Percentiles rank a stretch among this genome's conserved stretches.
Evolutionary conservation across 2,797 vertebrate species (phyloP).

Genomic region (Lycodopsis pacificus): DNA sequence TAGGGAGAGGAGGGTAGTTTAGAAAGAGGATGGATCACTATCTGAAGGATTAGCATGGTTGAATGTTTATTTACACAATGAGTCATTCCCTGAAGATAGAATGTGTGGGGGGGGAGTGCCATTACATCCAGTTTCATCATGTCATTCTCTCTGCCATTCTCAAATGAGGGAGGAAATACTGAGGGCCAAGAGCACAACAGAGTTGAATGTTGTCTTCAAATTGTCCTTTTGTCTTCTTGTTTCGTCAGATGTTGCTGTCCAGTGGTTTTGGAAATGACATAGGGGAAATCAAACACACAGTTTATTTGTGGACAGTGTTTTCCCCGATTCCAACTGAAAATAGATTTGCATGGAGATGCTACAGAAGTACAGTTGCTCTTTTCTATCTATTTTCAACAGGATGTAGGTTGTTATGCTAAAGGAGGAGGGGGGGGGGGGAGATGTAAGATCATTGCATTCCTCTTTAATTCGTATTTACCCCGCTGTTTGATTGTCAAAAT

Average conservation of each 20-base stretch:
- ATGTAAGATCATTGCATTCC: neutral
- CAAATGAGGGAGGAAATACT: neutral
- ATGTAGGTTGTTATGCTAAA: neutral
- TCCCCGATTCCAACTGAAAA: slow-evolving; percentile 26
- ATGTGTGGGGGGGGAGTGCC: too few species aligned
- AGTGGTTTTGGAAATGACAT: neutral
- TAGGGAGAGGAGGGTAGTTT: neutral
- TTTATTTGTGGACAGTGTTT: slow-evolving; percentile 29
- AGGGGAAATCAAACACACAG: neutral
- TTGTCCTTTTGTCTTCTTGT: neutral
- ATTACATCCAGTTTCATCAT: neutral
- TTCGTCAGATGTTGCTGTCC: neutral
- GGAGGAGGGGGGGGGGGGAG: too few species aligned
- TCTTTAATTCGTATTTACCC: neutral
- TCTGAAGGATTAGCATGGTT: neutral
- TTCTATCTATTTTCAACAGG: neutral
- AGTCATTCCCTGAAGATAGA: neutral
- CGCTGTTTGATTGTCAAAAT: neutral
- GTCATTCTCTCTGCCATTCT: neutral
- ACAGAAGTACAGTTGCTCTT: too few species aligned
- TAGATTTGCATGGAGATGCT: slow-evolving; percentile 26
- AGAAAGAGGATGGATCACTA: neutral
- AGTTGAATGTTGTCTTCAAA: neutral
- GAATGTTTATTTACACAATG: neutral
- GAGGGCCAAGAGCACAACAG: neutral